Conservation (phyloP, 2,797 vertebrate genomes). For the Platyrinchus mystaceus region DNA sequence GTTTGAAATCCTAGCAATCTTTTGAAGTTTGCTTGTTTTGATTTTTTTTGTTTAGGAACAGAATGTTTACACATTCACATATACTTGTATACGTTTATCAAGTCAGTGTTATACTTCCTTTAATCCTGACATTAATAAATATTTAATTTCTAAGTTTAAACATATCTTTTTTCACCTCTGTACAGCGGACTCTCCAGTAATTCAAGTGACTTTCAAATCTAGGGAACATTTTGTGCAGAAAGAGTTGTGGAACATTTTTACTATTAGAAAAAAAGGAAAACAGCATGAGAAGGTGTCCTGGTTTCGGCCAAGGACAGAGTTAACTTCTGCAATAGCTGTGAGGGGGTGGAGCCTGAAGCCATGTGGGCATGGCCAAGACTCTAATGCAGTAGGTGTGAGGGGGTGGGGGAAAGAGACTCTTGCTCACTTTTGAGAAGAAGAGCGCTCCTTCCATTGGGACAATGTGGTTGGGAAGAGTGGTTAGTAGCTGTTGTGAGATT, state of each 20-base stretch:
- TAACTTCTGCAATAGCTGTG: neutral
- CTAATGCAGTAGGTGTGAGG: neutral
- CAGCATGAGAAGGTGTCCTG: rapidly evolving
- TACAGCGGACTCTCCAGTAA: neutral
- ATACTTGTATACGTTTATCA: neutral
- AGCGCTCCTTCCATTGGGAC: neutral
- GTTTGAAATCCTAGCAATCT: neutral
- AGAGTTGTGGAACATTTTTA: neutral
- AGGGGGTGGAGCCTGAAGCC: neutral
- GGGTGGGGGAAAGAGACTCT: neutral
- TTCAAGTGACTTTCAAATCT: neutral
- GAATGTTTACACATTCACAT: neutral
- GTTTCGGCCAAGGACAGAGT: neutral
- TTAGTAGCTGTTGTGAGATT: neutral
- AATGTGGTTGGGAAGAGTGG: neutral
- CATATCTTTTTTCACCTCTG: neutral
- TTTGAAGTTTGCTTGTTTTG: neutral
- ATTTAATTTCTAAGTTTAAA: neutral
- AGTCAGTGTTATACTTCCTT: neutral
- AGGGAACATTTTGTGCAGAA: neutral
- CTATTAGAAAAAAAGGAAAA: neutral
- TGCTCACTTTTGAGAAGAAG: neutral
- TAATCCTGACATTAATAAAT: neutral
- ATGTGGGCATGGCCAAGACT: neutral
- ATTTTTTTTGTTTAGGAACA: neutral